Evolutionary conservation across 2,113 vertebrate genomes (phyloP).

Genomic region (Nibea albiflora): DNA sequence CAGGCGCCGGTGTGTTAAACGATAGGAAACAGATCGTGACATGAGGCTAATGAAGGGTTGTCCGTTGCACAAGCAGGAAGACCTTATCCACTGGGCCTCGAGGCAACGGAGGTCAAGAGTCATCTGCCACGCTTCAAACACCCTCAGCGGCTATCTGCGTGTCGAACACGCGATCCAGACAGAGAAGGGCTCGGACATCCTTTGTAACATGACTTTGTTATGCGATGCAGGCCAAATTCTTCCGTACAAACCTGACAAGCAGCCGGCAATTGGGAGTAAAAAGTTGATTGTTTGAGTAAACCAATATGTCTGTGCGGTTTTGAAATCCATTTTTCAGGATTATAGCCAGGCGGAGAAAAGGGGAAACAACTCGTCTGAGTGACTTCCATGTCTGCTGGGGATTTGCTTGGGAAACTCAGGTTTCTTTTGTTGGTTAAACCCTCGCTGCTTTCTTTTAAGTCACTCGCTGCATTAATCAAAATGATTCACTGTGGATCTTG

Average conservation of each 20-base stretch:
- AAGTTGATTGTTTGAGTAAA: slow-evolving; percentile 63
- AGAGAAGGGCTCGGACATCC: neutral
- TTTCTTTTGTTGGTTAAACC: slow-evolving; percentile 44
- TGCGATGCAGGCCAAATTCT: slow-evolving; percentile 21
- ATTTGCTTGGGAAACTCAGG: slow-evolving; percentile 46
- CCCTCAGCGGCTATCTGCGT: slow-evolving; percentile 10
- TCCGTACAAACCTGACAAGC: slow-evolving; percentile 34
- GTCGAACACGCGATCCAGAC: slow-evolving; percentile 42
- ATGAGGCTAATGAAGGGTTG: slow-evolving; percentile 31
- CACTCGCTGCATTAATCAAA: slow-evolving; percentile 31
- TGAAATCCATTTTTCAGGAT: slow-evolving; percentile 59
- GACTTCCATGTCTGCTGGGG: slow-evolving; percentile 45
- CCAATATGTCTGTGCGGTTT: slow-evolving; percentile 67
- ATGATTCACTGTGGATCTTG: slow-evolving; percentile 13
- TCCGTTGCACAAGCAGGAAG: slow-evolving; percentile 49
- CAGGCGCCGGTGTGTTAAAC: slow-evolving; percentile 41
- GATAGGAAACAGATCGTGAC: slow-evolving; percentile 45
- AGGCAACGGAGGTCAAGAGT: slow-evolving; percentile 35
- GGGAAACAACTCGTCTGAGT: slow-evolving; percentile 44
- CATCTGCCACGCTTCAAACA: slow-evolving; percentile 27
- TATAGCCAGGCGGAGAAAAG: slow-evolving; percentile 37
- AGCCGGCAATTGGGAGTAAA: slow-evolving; percentile 10
- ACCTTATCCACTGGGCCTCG: slow-evolving; percentile 22
- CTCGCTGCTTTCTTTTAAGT: slow-evolving; percentile 42
- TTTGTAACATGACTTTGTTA: slow-evolving; percentile 10